phyloP scores from a whole-genome alignment of 2,113 vertebrate genomes.

The Muntiacus muntjak region DNA sequence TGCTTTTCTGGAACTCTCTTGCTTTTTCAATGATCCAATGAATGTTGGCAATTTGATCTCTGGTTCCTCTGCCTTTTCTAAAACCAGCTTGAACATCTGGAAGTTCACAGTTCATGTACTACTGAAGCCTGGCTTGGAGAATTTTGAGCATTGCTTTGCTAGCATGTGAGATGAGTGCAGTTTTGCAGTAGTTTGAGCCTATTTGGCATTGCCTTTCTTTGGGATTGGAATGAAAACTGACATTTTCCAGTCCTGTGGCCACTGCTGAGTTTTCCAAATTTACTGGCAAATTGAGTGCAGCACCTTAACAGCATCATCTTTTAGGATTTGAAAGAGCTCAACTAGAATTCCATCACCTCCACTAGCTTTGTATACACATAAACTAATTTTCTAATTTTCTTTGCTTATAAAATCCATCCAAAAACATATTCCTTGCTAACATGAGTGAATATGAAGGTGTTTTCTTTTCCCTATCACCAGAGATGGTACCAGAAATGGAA shows the following conservation, averaged over 20 bases:
- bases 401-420: not conserved
- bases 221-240: not conserved
- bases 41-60: not conserved
- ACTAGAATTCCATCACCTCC: not conserved
- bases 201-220: not conserved
- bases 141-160: not conserved
- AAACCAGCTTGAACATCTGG: not conserved
- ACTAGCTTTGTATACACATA: not conserved
- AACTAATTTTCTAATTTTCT: conserved; percentile 17
- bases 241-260: not conserved
- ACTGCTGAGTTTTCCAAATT: not conserved
- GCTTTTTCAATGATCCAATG: not conserved
- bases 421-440: conserved; percentile 29
- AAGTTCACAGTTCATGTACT: not conserved
- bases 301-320: not conserved
- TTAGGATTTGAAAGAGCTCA: not conserved
- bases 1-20: not conserved
- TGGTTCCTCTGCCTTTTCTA: not conserved
- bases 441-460: conserved; percentile 17
- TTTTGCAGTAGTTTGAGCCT: not conserved
- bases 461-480: conserved; percentile 47
- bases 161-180: not conserved
- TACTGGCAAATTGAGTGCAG: not conserved
- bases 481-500: conserved; percentile 51
- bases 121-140: not conserved